Conservation (phyloP, 2,797 vertebrate genomes). For the Oryzias sinensis region DNA sequence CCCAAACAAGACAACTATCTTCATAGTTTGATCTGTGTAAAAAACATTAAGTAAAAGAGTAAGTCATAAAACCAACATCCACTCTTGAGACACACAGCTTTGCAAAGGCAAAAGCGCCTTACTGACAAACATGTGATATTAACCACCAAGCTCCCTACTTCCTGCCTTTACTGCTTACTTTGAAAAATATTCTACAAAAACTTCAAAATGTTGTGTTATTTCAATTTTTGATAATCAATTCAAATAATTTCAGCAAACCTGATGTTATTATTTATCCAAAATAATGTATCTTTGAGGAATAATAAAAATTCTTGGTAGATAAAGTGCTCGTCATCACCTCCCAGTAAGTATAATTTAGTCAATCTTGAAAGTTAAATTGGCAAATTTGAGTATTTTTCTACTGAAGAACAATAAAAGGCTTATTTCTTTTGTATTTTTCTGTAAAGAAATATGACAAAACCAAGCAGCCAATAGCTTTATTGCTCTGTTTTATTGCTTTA, state of each 20-base stretch:
- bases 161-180: slow-evolving; percentile 26
- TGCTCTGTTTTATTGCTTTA: no score
- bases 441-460: no score
- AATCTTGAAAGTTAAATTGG: no score
- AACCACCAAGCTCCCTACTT: slow-evolving; percentile 42
- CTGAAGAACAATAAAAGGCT: no score
- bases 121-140: slow-evolving; percentile 29
- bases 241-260: neutral
- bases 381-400: no score
- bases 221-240: neutral
- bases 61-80: neutral
- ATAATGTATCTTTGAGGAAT: no score
- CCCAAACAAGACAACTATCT: slow-evolving; percentile 32
- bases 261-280: no score
- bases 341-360: no score
- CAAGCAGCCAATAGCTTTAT: no score
- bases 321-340: no score
- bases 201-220: neutral
- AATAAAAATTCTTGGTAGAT: no score
- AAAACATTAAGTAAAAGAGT: neutral
- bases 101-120: neutral
- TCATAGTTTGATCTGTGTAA: slow-evolving; percentile 42
- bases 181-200: neutral
- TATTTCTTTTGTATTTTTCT: no score
- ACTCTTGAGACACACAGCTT: neutral